Conservation (phyloP, 2,797 vertebrate species). For the Pterois miles region DNA sequence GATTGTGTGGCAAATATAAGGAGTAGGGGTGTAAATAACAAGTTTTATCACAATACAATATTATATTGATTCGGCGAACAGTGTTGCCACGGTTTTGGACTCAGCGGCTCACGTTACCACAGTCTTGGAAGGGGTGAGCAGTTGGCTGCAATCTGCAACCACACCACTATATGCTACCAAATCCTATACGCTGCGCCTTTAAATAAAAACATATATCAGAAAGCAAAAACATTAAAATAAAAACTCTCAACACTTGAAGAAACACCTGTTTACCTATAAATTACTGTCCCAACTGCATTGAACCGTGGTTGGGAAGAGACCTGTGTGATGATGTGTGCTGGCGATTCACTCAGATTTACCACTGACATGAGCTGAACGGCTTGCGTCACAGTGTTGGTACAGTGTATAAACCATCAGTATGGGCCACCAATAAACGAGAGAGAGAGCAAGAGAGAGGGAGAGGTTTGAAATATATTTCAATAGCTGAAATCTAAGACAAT, state of each 20-base stretch:
- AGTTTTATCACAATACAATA: no score
- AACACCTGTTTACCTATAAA: constrained; percentile 14
- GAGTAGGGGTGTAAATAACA: no score
- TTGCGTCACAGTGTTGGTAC: constrained; percentile 20
- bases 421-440: constrained; percentile 12
- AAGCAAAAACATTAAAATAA: not conserved
- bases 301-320: not conserved
- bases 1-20: not conserved
- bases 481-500: constrained; percentile 4
- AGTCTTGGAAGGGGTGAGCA: no score
- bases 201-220: not conserved
- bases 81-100: no score
- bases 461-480: not conserved
- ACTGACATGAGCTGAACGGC: constrained; percentile 9
- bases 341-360: constrained; percentile 34
- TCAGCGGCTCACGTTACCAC: no score
- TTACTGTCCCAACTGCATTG: not conserved
- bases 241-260: not conserved
- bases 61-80: no score
- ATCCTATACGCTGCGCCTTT: no score
- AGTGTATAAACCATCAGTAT: constrained; percentile 24
- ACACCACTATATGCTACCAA: no score
- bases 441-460: not conserved
- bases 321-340: constrained; percentile 13
- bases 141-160: no score